Evolutionary conservation across 2,888 invertebrate genomes (phyloP).

Genomic region (Orchestes rusci): DNA sequence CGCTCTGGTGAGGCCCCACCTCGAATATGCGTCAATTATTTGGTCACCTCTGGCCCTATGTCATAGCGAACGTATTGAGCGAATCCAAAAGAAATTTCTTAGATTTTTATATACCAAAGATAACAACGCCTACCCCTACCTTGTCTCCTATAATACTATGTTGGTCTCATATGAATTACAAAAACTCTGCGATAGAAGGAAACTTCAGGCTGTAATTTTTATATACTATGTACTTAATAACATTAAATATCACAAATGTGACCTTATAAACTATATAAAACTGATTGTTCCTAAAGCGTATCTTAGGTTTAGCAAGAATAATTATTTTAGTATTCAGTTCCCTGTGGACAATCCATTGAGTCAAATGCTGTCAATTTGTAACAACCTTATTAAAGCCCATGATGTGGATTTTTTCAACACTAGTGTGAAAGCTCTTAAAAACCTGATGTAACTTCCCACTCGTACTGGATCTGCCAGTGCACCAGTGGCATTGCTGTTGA

Average conservation of each 20-base stretch:
- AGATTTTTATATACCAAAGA: constrained; percentile 10
- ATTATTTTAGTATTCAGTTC: constrained; percentile 3
- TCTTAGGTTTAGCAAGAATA: constrained; percentile 4
- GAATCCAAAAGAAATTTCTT: constrained; percentile 12
- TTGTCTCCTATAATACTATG: constrained; percentile 10
- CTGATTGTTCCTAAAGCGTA: constrained; percentile 5
- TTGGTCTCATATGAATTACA: constrained; percentile 8
- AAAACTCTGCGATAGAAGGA: constrained; percentile 12
- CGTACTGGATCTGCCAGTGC: too few relatives aligned
- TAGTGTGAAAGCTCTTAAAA: too few relatives aligned
- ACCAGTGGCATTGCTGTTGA: too few relatives aligned
- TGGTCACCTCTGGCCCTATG: constrained; percentile 7
- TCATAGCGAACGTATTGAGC: constrained; percentile 5
- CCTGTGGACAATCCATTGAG: constrained; percentile 3
- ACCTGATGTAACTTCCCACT: too few relatives aligned
- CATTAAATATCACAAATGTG: constrained; percentile 5
- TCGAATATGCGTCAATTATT: constrained; percentile 13
- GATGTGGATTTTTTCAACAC: too few relatives aligned
- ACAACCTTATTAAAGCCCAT: too few relatives aligned
- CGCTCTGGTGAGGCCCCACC: constrained; percentile 12
- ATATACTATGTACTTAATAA: constrained; percentile 7
- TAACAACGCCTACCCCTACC: constrained; percentile 9
- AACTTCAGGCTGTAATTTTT: constrained; percentile 10
- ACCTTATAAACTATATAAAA: constrained; percentile 5
- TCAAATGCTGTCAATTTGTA: constrained; percentile 6